Evolutionary conservation across 2,888 invertebrate genomes (phyloP).

Genomic region (Neoitamus cyanurus): DNA sequence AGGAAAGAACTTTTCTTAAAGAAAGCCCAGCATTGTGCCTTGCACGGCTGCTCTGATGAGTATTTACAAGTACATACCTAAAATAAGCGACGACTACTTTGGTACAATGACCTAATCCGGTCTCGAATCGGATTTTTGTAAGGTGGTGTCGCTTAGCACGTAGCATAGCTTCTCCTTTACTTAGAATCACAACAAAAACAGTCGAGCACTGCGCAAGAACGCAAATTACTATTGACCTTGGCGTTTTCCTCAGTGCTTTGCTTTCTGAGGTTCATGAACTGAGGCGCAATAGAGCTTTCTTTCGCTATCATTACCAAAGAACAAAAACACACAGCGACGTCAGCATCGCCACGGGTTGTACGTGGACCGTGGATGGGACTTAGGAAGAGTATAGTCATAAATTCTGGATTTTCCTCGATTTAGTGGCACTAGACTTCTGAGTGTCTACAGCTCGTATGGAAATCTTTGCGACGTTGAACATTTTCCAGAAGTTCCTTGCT

Average conservation of each 20-base stretch:
- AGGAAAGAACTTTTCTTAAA: neutral
- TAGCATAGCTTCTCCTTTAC: neutral
- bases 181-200: neutral
- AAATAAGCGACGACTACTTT: neutral
- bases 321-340: neutral
- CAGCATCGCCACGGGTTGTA: neutral
- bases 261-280: neutral
- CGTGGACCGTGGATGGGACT: neutral
- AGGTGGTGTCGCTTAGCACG: neutral
- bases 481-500: neutral
- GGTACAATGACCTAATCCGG: neutral
- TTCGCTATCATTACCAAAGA: neutral
- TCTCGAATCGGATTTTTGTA: neutral
- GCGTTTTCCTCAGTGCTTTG: neutral
- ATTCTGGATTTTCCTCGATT: neutral
- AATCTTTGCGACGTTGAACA: neutral
- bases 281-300: constrained; percentile 1
- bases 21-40: neutral
- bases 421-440: neutral
- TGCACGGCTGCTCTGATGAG: neutral
- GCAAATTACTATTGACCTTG: neutral
- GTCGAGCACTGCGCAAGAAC: neutral
- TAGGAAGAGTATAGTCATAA: neutral
- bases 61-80: neutral
- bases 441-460: neutral